Evolutionary conservation across 64 coral and sea anemone species (phyloP), one percentile per base, ranked within the genome.

Genomic region (Actinia equina): DNA sequence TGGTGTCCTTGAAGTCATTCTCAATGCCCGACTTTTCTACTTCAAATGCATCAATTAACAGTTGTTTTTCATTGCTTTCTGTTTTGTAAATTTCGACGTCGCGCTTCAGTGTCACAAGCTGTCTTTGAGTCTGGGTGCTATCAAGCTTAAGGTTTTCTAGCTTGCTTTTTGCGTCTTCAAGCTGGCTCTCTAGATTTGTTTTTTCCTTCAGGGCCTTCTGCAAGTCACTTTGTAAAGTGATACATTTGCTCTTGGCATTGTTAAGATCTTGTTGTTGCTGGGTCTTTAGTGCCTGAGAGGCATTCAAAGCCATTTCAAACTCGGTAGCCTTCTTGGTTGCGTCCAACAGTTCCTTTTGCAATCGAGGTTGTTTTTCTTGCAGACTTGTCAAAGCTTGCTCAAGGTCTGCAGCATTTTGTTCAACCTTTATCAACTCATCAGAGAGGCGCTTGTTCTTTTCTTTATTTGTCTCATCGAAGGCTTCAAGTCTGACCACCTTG

Each of bases 321-420:
- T 97, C 94, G 17, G 88, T 88, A 17, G 88, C 81, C 63, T 91
- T 97, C 85, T 97, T 97, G 79, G 74, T 84, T 9, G 91, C 87
- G 83, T 93, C 91, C 3, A 97, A n/a, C 17, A 97, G 85, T 41
- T 97, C 94, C 60, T 79, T 90, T 93, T 97, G 91, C 37, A 93
- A 88, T 58, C 86, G 85, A 26, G 86, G 86, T 58, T 93, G 88
- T 13, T 79, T 97, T 71, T 97, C 94, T 22, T 83, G 91, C 74
- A 69, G 52, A 19, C 59, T 64, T 41, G 26, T 85, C 16, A 97
- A 82, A 44, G 88, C 77, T 70, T 59, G 20, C 51, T 93, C 91
- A 16, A 97, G 88, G 20, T 93, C 83, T 51, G 80, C 71, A 19
- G 85, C 83, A 62, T 90, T 92, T 81, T 97, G 69, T 76, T 93